phyloP scores from a whole-genome alignment of 1,140 invertebrate species.

The Brachionus rotundiformis region DNA sequence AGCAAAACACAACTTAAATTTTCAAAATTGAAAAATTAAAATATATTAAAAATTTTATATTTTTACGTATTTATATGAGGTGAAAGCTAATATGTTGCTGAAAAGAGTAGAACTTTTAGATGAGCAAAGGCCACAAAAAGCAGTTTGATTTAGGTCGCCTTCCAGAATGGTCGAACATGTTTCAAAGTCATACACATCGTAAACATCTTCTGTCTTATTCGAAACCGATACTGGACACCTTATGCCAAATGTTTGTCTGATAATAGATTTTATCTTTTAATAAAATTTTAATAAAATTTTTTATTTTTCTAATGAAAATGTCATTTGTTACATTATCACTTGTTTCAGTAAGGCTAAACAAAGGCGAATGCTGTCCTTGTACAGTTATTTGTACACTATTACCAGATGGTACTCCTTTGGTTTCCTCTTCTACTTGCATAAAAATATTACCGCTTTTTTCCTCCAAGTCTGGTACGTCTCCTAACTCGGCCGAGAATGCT shows the following conservation, averaged over 20 bases:
- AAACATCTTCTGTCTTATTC: not conserved
- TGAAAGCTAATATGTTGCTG: not conserved
- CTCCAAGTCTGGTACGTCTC: not conserved
- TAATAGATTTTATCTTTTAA: not conserved
- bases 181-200: slow-evolving; percentile 28
- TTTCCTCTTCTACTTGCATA: not conserved
- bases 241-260: slow-evolving; percentile 29
- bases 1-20: slow-evolving; percentile 46
- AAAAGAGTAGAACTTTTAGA: slow-evolving; percentile 6
- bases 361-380: not conserved
- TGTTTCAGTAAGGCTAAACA: not conserved
- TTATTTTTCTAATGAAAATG: not conserved
- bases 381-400: not conserved
- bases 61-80: slow-evolving; percentile 30
- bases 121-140: slow-evolving; percentile 50
- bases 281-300: not conserved
- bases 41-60: not conserved
- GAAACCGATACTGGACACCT: slow-evolving; percentile 33
- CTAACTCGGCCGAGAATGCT: slow-evolving; percentile 7
- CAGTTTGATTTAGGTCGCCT: not conserved
- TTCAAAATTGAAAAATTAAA: slow-evolving; percentile 14
- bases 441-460: not conserved
- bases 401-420: slow-evolving; percentile 16
- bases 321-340: not conserved
- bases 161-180: not conserved